Base-by-base conservation (phyloP, 2,113 vertebrate genomes). In the Panthera leo region DNA sequence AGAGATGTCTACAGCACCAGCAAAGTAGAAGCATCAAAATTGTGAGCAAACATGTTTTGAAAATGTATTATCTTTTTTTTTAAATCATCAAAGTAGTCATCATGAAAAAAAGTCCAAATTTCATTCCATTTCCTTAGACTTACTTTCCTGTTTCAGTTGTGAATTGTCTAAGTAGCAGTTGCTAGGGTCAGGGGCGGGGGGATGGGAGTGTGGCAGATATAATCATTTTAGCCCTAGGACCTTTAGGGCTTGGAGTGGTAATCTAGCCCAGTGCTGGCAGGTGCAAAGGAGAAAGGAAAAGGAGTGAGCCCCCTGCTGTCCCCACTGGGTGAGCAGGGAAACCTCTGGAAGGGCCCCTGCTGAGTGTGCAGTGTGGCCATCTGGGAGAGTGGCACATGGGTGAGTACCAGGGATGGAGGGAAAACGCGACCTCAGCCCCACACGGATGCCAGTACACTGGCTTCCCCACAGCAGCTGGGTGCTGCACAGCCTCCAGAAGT, bases 1-100 rank as follows among this genome's bases (percentile, higher is more conserved):
- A 93, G 42, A 85, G 87, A 36, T 51, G n/a, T 29, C 67, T 15
- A 76, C 75, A 70, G 42, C 16, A 53, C 29, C 39, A 63, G 67
- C 39, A 85, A 87, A 87, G 29, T 2, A 42, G n/a, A 70, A 36
- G 67, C 51, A 83, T 65, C n/a, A 85, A 68, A 55, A 34, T 53
- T 65, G 34, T 42, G 39, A 67, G 34, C 23, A 84, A 68, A 92
- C 5, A 23, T 14, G 31, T 93, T 85, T 82, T 70, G 97, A 93
- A 87, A 96, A 51, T 87, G 88, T 36, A 65, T 85, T 82, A 31
- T 31, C 75, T 78, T 31, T 31, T 48, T 75, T 76, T 78, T 29
- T 2, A 85, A 67, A 68, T 95, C 58, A 88, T 25, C 55, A 42
- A 42, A 14, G 53, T 61, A 90, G 63, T 89, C 78, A 67, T 75